Evolutionary conservation across 2,113 vertebrate species (phyloP).

Genomic region (Anser brachyrhynchus): DNA sequence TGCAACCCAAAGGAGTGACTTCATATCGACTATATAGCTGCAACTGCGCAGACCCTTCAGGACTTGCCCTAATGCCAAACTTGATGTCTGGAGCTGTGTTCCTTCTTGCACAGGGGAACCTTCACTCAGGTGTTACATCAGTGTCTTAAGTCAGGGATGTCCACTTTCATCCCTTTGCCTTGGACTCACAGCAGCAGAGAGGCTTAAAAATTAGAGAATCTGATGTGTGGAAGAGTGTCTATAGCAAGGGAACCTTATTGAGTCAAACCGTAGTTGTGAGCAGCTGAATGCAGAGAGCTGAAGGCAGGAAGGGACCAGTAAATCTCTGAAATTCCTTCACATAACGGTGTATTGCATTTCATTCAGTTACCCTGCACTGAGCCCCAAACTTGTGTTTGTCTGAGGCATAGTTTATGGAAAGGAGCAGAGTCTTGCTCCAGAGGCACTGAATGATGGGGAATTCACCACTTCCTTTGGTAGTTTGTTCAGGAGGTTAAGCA

Average conservation of each 20-base stretch:
- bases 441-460: background rate
- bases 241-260: background rate
- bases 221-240: background rate
- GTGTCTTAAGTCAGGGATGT: background rate
- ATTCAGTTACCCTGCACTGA: background rate
- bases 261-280: conserved; percentile 32
- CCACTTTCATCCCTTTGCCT: background rate
- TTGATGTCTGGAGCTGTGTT: background rate
- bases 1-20: background rate
- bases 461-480: background rate
- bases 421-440: background rate
- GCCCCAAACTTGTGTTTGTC: background rate
- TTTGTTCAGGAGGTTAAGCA: conserved; percentile 1
- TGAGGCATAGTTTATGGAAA: background rate
- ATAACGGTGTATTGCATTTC: conserved; percentile 27
- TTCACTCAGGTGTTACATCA: background rate
- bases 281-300: background rate
- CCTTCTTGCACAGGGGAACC: background rate
- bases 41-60: background rate
- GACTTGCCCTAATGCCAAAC: background rate
- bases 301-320: conserved; percentile 9
- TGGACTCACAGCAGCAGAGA: background rate
- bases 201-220: background rate
- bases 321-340: conserved; percentile 35
- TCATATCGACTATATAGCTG: background rate